Base-by-base conservation (phyloP, 2,888 invertebrate species). In the Ditula angustiorana region DNA sequence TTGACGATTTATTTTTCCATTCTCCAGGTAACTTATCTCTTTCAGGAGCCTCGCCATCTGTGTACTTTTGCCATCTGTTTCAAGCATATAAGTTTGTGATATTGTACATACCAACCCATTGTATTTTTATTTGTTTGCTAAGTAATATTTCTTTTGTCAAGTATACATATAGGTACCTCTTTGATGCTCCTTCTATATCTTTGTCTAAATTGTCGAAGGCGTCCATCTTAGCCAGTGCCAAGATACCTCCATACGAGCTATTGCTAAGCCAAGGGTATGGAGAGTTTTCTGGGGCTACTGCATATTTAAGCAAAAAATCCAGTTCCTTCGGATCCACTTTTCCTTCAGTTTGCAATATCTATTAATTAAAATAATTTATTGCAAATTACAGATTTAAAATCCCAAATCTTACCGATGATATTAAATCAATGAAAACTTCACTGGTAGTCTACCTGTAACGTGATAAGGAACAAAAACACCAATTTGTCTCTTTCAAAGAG, bases 1-100 rank as follows among this genome's bases (percentile, higher is more conserved):
- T 87, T 0, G 97, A 92, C 0, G 95, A 93, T 84, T 98, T 98
- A 77, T 96, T 96, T 83, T 98, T 99, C 99, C 99, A 99, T 80
- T 99, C 99, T 66, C 98, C 98, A 0, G 99, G 99, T 72, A 98
- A 94, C 83, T 97, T 98, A 83, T 99, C 98, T 76, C 96, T 96
- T 85, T 99, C 99, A 0, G 99, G 98, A 67, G 96, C 96, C 82
- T 99, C 98, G 19, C 97, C 96, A 76, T 99, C 98, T 0, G 97
- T 96, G 77, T 98, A 97, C 80, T 97, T 98, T 77, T 96, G 96
- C 99, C 99, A 99, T 61, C 98, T 94, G 59, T n/a, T 8, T 21
- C 13, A 30, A 58, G 13, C 8, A 23, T 11, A 49, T n/a, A 13
- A n/a, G 7, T 8, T n/a, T n/a, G n/a, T n/a, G n/a, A n/a, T n/a